Evolutionary conservation across 2,797 vertebrate species (phyloP).

Genomic region (Hoplostethus mediterraneus): DNA sequence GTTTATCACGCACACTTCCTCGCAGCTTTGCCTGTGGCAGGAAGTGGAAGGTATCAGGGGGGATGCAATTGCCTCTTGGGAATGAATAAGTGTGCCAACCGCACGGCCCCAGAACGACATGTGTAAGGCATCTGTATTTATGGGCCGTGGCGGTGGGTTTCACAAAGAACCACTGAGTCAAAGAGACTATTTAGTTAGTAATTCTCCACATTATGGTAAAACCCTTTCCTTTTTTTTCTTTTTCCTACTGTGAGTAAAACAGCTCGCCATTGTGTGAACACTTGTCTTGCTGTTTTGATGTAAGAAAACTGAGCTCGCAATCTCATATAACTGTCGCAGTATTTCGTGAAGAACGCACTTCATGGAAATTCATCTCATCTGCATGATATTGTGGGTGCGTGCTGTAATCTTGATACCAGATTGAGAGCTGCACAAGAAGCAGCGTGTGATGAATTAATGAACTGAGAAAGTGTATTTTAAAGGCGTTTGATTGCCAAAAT

Average conservation of each 20-base stretch:
- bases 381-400: neutral
- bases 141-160: slow-evolving; percentile 34
- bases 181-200: slow-evolving; percentile 21
- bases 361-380: neutral
- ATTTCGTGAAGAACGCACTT: neutral
- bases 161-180: slow-evolving; percentile 54
- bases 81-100: slow-evolving; percentile 74
- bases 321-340: too few relatives aligned
- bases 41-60: slow-evolving; percentile 57
- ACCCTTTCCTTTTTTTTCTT: slow-evolving; percentile 1
- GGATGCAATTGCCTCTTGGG: slow-evolving; percentile 61
- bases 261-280: neutral
- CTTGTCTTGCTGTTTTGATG: neutral
- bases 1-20: slow-evolving; percentile 69
- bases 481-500: slow-evolving; percentile 28
- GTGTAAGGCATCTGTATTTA: slow-evolving; percentile 61
- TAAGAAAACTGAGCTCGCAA: neutral
- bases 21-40: slow-evolving; percentile 66
- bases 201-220: slow-evolving; percentile 5
- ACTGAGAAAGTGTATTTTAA: slow-evolving; percentile 18
- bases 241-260: neutral
- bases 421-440: neutral
- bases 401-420: too few relatives aligned
- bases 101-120: slow-evolving; percentile 40
- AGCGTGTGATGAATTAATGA: slow-evolving; percentile 32